These are phyloP conservation scores for Bombus waltoni DNA, from an alignment of 1,140 invertebrate species.

Conservation along the genomic window DNA sequence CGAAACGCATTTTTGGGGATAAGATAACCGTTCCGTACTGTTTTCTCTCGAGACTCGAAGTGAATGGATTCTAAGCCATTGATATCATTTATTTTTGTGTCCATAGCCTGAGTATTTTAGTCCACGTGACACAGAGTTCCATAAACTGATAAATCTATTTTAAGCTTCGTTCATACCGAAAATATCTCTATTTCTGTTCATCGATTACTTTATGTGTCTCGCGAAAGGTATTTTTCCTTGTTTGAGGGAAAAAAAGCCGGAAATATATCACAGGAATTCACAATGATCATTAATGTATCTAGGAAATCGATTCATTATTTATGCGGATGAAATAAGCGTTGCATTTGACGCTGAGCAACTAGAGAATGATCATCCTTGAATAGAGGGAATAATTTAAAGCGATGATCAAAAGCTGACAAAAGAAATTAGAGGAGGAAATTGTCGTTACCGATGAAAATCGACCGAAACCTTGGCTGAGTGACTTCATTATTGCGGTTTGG, in stretches of 20 bases:
- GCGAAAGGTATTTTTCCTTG: too few relatives aligned
- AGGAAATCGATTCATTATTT: background rate
- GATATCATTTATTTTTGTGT: background rate
- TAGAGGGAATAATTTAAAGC: too few relatives aligned
- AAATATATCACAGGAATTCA: background rate
- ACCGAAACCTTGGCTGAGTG: slow-evolving; percentile 72
- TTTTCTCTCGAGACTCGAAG: background rate
- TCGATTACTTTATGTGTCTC: too few relatives aligned
- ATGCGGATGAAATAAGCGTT: background rate
- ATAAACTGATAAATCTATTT: too few relatives aligned
- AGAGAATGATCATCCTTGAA: background rate
- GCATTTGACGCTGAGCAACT: background rate
- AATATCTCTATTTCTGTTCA: too few relatives aligned
- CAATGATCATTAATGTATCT: background rate
- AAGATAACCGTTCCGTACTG: slow-evolving; percentile 32
- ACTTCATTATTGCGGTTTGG: slow-evolving; percentile 69
- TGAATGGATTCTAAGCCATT: background rate
- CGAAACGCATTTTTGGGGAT: slow-evolving; percentile 18
- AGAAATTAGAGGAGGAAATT: slow-evolving; percentile 25
- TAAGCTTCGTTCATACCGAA: too few relatives aligned
- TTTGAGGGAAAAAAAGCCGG: too few relatives aligned
- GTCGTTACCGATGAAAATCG: slow-evolving; percentile 29
- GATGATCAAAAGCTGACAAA: too few relatives aligned
- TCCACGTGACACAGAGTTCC: background rate
- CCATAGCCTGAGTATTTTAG: background rate